phyloP scores from a whole-genome alignment of 37 sponge, comb jelly and placozoan species.

The Corticium candelabrum region DNA sequence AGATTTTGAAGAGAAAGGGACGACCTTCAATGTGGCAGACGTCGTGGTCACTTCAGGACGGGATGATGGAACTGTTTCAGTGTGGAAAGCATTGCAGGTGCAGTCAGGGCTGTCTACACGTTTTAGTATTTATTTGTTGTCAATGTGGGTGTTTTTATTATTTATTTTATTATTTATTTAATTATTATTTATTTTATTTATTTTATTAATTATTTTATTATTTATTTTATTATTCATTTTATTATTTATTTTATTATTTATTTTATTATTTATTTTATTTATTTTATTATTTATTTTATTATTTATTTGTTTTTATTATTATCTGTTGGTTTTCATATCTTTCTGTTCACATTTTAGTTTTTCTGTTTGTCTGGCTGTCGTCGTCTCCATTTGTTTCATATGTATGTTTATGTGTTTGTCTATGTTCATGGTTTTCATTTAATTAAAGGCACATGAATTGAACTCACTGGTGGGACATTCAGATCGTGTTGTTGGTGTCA shows the following conservation, averaged over 20 bases:
- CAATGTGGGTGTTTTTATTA: too few species aligned
- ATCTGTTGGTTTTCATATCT: too few species aligned
- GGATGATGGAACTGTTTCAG: conserved; percentile 74
- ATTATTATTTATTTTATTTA: too few species aligned
- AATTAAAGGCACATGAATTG: conserved; percentile 47
- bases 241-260: too few species aligned
- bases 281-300: too few species aligned
- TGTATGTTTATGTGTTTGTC: neutral
- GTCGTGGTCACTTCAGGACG: conserved; percentile 54
- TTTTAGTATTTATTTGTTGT: too few species aligned
- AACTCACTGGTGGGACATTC: conserved; percentile 63
- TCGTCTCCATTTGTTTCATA: neutral
- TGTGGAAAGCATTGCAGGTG: conserved; percentile 70
- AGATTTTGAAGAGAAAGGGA: conserved; percentile 6
- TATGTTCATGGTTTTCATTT: neutral
- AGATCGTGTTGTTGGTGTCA: conserved; percentile 57
- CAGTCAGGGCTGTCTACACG: too few species aligned
- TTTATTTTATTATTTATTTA: too few species aligned
- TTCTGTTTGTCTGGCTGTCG: neutral
- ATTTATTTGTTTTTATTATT: too few species aligned
- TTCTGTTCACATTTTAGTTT: neutral
- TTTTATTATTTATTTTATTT: too few species aligned
- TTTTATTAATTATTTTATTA: too few species aligned
- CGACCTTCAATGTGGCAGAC: conserved; percentile 40
- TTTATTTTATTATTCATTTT: too few species aligned